These are phyloP conservation scores for Copidosoma floridanum DNA, from an alignment of 1,140 invertebrate genomes.

Conservation along the genomic window DNA sequence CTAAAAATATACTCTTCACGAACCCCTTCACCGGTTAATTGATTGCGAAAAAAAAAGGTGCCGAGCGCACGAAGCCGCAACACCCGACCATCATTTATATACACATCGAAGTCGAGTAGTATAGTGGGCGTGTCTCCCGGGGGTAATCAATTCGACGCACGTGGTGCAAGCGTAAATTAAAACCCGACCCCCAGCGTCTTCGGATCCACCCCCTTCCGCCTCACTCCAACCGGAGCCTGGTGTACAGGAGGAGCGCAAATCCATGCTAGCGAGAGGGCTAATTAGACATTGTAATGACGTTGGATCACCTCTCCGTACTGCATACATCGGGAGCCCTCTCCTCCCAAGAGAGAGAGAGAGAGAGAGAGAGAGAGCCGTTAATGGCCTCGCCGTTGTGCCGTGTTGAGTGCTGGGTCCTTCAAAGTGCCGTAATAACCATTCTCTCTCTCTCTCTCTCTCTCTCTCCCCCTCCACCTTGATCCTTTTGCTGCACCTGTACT, in stretches of 20 bases:
- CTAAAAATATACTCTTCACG: too few species aligned
- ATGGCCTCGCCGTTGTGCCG: constrained; percentile 12
- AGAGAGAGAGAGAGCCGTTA: constrained; percentile 13
- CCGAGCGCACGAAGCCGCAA: too few species aligned
- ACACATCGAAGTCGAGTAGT: constrained; percentile 36
- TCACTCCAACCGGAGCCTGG: too few species aligned
- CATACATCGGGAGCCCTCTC: too few species aligned
- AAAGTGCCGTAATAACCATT: neutral
- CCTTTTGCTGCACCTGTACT: too few species aligned
- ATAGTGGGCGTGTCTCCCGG: constrained; percentile 33
- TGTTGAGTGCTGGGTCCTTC: neutral
- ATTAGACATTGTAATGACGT: constrained; percentile 49
- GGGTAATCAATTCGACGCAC: constrained; percentile 41
- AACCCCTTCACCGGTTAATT: too few species aligned
- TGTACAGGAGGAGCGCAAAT: neutral
- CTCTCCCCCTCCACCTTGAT: neutral
- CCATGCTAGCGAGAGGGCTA: constrained; percentile 32
- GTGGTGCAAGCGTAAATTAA: constrained; percentile 20
- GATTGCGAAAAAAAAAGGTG: too few species aligned
- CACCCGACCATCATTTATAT: constrained; percentile 29
- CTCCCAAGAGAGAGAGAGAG: too few species aligned
- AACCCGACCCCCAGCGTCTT: neutral
- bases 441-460: neutral
- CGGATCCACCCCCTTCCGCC: too few species aligned
- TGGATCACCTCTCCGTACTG: constrained; percentile 36